Evolutionary conservation across 2,888 invertebrate species (phyloP).

Genomic region (Zygogramma bicolorata): DNA sequence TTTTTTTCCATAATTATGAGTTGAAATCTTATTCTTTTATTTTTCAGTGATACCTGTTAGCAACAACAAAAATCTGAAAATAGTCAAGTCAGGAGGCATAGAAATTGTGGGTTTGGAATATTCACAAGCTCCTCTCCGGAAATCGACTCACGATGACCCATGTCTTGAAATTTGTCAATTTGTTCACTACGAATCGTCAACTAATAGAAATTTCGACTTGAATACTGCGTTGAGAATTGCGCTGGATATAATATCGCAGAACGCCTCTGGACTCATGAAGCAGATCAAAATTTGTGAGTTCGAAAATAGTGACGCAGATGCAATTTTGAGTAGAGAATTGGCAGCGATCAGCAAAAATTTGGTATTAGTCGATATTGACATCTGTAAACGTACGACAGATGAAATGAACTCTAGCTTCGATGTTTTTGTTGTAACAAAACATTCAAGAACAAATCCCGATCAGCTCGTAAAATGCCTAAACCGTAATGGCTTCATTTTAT

Average conservation of each 20-base stretch:
- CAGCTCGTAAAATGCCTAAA: too few relatives aligned
- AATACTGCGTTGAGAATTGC: not conserved
- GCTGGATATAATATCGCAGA: not conserved
- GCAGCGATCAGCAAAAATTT: not conserved
- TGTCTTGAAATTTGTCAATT: not conserved
- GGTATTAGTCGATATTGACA: too few relatives aligned
- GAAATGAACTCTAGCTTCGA: not conserved
- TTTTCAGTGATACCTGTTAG: not conserved
- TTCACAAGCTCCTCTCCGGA: not conserved
- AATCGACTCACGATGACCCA: not conserved
- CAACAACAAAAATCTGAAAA: not conserved
- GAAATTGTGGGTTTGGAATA: not conserved
- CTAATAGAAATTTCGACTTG: not conserved
- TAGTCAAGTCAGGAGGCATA: not conserved
- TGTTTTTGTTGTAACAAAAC: not conserved
- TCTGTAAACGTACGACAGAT: not conserved
- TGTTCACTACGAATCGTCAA: not conserved
- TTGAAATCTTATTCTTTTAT: not conserved
- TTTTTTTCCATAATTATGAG: too few relatives aligned
- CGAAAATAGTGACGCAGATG: too few relatives aligned
- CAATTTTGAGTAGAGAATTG: not conserved
- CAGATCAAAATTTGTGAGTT: not conserved
- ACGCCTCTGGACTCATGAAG: not conserved
- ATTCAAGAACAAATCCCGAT: not conserved
- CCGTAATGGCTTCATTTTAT: conserved; percentile 40